Base-by-base conservation (phyloP, 2,888 invertebrate genomes). In the Dasypolia templi region DNA sequence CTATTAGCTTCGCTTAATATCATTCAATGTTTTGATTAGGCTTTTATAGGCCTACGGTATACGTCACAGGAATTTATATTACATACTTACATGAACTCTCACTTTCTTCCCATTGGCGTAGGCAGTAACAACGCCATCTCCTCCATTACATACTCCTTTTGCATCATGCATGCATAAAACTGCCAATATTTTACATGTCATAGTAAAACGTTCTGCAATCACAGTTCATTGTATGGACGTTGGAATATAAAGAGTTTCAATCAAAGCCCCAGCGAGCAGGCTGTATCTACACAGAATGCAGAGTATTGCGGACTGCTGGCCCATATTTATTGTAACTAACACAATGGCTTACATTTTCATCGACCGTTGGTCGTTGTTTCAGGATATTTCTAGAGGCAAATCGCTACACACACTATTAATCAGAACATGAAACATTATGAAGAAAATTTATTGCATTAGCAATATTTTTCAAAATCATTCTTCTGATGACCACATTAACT, bases 221-320 rank as follows among this genome's bases (percentile, higher is more conserved):
- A 7, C 44, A 58, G 26, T 55, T 67, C 26, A 75, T 63, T 73
- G 51, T 55, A 19, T 53, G 32, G 32, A 44, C 44, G 59, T 56
- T 49, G 58, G 68, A 59, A 69, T 66, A 75, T 75, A 72, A 81
- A 81, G 66, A 29, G 59, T 66, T 84, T 84, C 77, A 68, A 69
- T 84, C 81, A 84, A 81, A 75, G 76, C 35, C 29, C 19, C 35
- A 62, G 62, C 65, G 46, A 61, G 51, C 56, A 22, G 59, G n/a
- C 58, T 46, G 14, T 81, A 71, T 75, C 53, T 68, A 77, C n/a
- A 35, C 58, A 55, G 39, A 75, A 66, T 51, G 44, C 22, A 66
- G 35, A 69, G 58, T 49, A 53, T 81, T n/a, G 66, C 68, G 69
- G 68, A 84, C 68, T 55, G 81, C 68, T 73, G 68, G 35, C 81